Conservation (phyloP, 2,797 vertebrate species). For the Argya squamiceps region DNA sequence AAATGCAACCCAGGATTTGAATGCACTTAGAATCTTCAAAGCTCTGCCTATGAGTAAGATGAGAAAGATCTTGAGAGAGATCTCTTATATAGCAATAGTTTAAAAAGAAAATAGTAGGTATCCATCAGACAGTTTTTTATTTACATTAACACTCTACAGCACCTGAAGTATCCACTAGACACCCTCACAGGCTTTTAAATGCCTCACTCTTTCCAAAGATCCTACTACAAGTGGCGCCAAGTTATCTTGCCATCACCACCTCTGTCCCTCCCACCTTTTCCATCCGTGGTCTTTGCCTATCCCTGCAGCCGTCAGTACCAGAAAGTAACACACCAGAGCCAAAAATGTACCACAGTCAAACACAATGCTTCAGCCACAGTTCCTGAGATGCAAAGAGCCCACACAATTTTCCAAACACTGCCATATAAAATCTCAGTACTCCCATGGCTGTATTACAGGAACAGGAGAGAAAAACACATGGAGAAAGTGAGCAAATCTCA, state of each 20-base stretch:
- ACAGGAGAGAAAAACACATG: not conserved
- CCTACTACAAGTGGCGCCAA: not conserved
- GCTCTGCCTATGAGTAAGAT: not conserved
- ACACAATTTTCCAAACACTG: not conserved
- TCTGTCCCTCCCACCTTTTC: not conserved
- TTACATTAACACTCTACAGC: not conserved
- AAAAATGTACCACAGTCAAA: not conserved
- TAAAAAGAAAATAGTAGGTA: not conserved
- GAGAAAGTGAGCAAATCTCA: not conserved
- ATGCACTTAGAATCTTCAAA: not conserved
- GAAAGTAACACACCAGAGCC: not conserved
- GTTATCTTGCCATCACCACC: not conserved
- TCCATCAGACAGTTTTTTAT: not conserved
- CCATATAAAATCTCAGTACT: not conserved
- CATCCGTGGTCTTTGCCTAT: not conserved
- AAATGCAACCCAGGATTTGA: not conserved
- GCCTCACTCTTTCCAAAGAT: not conserved
- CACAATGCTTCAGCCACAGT: not conserved
- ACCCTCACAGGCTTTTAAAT: not conserved
- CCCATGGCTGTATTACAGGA: not conserved
- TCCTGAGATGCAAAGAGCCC: not conserved
- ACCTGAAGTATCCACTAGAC: not conserved
- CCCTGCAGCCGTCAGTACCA: not conserved
- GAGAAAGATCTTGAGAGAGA: not conserved
- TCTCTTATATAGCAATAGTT: not conserved